Percentiles rank a stretch among this genome's conserved stretches.
Conservation (phyloP, 2,113 vertebrate species). For the Formicarius rufipectus region DNA sequence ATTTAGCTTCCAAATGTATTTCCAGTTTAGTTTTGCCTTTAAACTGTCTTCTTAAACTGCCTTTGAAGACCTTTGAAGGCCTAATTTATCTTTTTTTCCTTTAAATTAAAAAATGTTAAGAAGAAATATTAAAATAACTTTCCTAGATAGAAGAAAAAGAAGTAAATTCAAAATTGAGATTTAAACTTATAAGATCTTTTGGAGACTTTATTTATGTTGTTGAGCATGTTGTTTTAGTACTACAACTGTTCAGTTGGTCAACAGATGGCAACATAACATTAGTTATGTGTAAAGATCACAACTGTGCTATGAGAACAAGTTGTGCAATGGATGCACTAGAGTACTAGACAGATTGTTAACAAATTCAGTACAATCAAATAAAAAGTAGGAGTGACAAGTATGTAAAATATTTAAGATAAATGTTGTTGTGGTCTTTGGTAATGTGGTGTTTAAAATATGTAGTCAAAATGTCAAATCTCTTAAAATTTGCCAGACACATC, state of each 20-base stretch:
- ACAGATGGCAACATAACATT: conserved; percentile 59
- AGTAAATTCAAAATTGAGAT: not conserved
- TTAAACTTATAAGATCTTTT: not conserved
- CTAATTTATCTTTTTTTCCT: not conserved
- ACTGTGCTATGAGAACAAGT: not conserved
- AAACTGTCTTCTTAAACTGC: not conserved
- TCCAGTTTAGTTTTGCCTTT: not conserved
- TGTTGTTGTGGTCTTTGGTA: not conserved
- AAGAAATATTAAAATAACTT: not conserved
- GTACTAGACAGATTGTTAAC: not conserved
- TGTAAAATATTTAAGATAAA: not conserved
- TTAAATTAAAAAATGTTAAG: not conserved
- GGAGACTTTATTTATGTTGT: not conserved
- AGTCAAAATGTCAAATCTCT: not conserved
- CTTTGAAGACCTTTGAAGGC: not conserved
- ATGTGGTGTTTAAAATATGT: not conserved
- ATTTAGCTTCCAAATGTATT: not conserved
- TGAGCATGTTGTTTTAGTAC: not conserved
- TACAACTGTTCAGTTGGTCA: conserved; percentile 17
- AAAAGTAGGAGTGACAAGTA: not conserved
- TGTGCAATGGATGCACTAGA: not conserved
- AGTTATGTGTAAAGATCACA: not conserved
- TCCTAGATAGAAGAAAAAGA: not conserved
- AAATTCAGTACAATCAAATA: not conserved
- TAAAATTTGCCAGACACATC: not conserved